Evolutionary conservation across 2,888 invertebrate species (phyloP).

Genomic region (Drosophila paramelanica): DNA sequence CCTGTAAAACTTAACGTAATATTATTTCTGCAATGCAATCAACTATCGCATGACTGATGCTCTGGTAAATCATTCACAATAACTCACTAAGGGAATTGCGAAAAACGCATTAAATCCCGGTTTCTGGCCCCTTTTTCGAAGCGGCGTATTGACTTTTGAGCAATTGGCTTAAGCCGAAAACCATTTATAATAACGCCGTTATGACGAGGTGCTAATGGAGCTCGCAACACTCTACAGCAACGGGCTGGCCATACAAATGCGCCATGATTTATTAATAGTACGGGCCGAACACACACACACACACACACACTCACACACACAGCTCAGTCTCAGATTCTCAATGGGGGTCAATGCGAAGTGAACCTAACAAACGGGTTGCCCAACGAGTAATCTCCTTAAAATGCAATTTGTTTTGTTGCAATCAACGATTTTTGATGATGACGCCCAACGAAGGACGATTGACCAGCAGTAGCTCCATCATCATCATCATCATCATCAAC

Average conservation of each 20-base stretch:
- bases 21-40: slow-evolving; percentile 1
- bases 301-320: slow-evolving; percentile 20
- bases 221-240: slow-evolving; percentile 15
- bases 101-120: neutral
- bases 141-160: slow-evolving; percentile 32
- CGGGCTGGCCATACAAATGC: slow-evolving; percentile 55
- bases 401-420: slow-evolving; percentile 80
- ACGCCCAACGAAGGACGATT: slow-evolving; percentile 46
- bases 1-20: neutral
- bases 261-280: slow-evolving; percentile 72
- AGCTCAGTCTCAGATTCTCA: slow-evolving; percentile 16
- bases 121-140: neutral
- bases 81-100: neutral
- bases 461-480: slow-evolving; percentile 16
- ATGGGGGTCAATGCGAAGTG: slow-evolving; percentile 43
- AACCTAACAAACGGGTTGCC: slow-evolving; percentile 43
- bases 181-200: slow-evolving; percentile 50
- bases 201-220: slow-evolving; percentile 58
- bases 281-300: slow-evolving; percentile 18
- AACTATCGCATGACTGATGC: neutral
- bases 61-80: neutral
- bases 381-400: slow-evolving; percentile 74
- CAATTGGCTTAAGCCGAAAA: slow-evolving; percentile 30
- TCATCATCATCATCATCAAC: slow-evolving; percentile 18
- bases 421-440: slow-evolving; percentile 81